Percentiles rank a stretch among this genome's conserved stretches.
These are phyloP conservation scores for Adoxophyes honmai DNA, from an alignment of 1,140 invertebrate genomes.

Conservation along the genomic window DNA sequence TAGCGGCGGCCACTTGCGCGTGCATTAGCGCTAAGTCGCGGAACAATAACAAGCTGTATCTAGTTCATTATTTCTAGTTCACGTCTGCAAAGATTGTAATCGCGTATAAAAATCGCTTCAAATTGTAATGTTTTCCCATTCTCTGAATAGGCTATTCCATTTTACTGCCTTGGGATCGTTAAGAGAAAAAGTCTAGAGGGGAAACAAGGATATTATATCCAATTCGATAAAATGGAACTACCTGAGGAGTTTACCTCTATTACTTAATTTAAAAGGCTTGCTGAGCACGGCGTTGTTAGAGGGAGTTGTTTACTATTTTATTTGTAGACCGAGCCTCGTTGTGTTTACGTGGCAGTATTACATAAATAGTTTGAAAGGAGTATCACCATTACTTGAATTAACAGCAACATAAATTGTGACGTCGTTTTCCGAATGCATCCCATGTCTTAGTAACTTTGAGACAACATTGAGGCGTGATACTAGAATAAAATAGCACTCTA, in stretches of 20 bases:
- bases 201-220: slow-evolving; percentile 29
- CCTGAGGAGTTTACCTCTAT: slow-evolving; percentile 25
- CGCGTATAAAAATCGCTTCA: slow-evolving; percentile 27
- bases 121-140: slow-evolving; percentile 32
- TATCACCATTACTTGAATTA: too few relatives aligned
- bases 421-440: too few relatives aligned
- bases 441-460: too few relatives aligned
- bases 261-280: slow-evolving; percentile 25
- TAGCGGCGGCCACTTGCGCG: not conserved
- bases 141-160: slow-evolving; percentile 24
- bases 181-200: slow-evolving; percentile 27
- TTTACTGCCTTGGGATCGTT: slow-evolving; percentile 23
- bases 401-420: too few relatives aligned
- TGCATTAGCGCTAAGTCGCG: not conserved
- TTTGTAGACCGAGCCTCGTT: too few relatives aligned
- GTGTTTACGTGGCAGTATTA: too few relatives aligned
- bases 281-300: slow-evolving; percentile 20
- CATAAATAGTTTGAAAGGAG: too few relatives aligned
- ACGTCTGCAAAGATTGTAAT: slow-evolving; percentile 24
- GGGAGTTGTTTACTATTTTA: not conserved
- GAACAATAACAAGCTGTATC: slow-evolving; percentile 4
- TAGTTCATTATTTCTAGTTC: slow-evolving; percentile 12
- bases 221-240: slow-evolving; percentile 21
- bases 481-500: too few relatives aligned
- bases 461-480: too few relatives aligned